A percentile compares a stretch with the other conserved stretches of the same genome.
Evolutionary conservation across 2,113 vertebrate species (phyloP).

Genomic region (Rattus rattus): DNA sequence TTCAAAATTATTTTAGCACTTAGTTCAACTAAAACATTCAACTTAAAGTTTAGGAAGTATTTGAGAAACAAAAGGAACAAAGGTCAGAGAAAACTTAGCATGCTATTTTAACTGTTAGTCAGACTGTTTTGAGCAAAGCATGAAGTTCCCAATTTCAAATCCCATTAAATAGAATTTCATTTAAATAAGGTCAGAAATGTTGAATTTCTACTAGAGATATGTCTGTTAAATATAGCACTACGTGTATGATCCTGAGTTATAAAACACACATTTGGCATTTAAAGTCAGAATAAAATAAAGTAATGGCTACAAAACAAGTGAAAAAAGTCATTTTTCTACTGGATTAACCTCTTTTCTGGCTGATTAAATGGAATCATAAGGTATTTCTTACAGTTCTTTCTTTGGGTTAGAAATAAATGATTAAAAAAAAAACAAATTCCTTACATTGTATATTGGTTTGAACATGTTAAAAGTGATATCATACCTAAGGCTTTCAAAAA

Average conservation of each 20-base stretch:
- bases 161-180: neutral
- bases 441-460: conserved; percentile 56
- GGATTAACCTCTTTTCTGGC: neutral
- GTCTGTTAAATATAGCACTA: conserved; percentile 51
- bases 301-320: neutral
- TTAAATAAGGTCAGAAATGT: neutral
- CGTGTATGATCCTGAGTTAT: neutral
- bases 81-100: conserved; percentile 15
- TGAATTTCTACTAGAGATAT: neutral
- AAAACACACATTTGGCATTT: neutral
- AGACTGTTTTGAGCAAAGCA: neutral
- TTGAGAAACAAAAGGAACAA: neutral
- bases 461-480: conserved; percentile 75
- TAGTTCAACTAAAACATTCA: neutral
- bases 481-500: conserved; percentile 63
- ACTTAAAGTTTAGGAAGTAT: neutral
- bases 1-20: neutral
- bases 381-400: neutral
- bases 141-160: conserved; percentile 6
- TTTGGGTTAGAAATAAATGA: conserved; percentile 67
- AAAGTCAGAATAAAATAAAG: conserved; percentile 33
- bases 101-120: conserved; percentile 45
- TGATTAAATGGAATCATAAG: neutral
- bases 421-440: conserved; percentile 51
- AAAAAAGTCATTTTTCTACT: conserved; percentile 39